phyloP scores from a whole-genome alignment of 2,113 vertebrate genomes.

The Campylomormyrus numenius region DNA sequence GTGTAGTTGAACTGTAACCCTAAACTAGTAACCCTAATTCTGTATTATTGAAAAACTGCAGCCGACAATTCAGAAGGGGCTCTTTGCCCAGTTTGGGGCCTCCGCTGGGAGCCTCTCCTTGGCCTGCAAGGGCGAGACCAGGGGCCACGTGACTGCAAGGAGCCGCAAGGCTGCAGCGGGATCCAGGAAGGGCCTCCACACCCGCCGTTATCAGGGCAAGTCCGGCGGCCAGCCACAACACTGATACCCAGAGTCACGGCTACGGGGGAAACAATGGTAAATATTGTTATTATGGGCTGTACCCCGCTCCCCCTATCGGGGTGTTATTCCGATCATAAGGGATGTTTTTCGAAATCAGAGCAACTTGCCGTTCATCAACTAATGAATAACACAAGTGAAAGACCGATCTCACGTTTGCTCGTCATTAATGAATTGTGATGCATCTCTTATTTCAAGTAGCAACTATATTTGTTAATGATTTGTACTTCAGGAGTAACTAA shows the following conservation, averaged over 20 bases:
- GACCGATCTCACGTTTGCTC: background rate
- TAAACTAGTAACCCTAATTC: background rate
- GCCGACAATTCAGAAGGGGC: background rate
- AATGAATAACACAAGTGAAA: background rate
- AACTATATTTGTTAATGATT: background rate
- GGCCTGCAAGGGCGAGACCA: constrained; percentile 14
- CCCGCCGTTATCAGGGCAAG: constrained; percentile 26
- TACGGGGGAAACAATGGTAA: constrained; percentile 32
- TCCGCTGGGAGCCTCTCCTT: background rate
- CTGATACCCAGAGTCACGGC: constrained; percentile 32
- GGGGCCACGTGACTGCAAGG: constrained; percentile 21
- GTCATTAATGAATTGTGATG: background rate
- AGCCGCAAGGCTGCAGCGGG: constrained; percentile 28
- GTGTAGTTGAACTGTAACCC: background rate
- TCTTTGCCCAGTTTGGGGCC: background rate
- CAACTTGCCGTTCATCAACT: background rate
- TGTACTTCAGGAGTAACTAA: background rate
- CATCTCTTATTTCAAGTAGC: background rate
- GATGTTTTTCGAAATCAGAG: constrained; percentile 12
- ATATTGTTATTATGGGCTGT: constrained; percentile 34
- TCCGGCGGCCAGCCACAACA: constrained; percentile 39
- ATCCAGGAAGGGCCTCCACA: constrained; percentile 21
- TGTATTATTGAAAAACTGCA: background rate
- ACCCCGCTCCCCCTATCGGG: constrained; percentile 16
- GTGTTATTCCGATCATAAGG: constrained; percentile 21